Conservation (phyloP, 2,113 vertebrate genomes). For the Heterotis niloticus region DNA sequence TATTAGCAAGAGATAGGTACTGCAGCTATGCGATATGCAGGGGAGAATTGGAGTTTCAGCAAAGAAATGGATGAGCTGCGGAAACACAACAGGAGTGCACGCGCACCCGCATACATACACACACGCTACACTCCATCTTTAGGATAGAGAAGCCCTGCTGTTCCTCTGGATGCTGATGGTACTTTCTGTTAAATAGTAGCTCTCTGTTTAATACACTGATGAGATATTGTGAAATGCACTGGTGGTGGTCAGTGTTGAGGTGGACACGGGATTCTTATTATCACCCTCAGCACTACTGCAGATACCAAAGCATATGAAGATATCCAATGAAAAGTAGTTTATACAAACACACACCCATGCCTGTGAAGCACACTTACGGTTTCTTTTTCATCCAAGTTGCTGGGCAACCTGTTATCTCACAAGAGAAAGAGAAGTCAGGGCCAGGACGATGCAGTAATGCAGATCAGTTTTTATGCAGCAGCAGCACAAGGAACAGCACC, state of each 20-base stretch:
- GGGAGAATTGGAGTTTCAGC: constrained; percentile 7
- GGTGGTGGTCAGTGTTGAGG: neutral
- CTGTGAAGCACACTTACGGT: neutral
- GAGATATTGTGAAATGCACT: neutral
- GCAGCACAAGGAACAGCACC: neutral
- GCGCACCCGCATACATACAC: neutral
- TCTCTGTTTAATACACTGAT: neutral
- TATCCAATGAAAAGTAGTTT: neutral
- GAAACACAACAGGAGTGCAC: neutral
- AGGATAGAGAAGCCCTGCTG: neutral
- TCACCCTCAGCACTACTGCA: neutral
- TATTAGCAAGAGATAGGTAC: neutral
- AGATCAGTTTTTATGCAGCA: neutral
- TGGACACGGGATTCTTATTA: neutral
- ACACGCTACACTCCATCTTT: too few species aligned
- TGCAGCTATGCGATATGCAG: neutral
- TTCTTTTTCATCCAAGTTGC: constrained; percentile 12
- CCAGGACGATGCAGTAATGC: neutral
- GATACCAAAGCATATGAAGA: neutral
- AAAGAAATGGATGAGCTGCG: neutral
- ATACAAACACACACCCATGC: neutral
- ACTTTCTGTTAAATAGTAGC: too few species aligned
- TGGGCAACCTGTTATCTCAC: constrained; percentile 19
- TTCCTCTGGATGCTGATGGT: neutral
- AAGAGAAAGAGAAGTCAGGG: neutral